phyloP scores from a whole-genome alignment of 1,140 invertebrate genomes.

The Brachionus sp. region DNA sequence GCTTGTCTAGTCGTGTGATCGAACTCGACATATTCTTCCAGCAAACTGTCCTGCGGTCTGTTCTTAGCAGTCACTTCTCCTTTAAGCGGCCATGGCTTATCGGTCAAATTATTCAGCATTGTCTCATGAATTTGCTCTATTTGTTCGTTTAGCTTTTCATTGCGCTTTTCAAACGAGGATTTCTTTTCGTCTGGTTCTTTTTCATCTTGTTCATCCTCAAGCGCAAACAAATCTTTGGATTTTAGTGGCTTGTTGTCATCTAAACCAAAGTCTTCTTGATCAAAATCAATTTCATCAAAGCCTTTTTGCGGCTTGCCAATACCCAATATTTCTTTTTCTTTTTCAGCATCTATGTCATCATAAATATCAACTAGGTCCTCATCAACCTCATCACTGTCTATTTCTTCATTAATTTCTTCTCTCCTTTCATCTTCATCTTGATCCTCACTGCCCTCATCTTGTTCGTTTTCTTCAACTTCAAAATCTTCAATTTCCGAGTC shows the following conservation, averaged over 20 bases:
- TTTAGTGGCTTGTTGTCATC: background rate
- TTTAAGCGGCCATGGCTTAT: conserved; percentile 86
- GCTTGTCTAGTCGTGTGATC: conserved; percentile 73
- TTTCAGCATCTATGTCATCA: background rate
- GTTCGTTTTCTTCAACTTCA: conserved; percentile 31
- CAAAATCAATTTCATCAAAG: conserved; percentile 43
- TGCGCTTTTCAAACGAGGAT: conserved; percentile 20
- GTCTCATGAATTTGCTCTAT: conserved; percentile 77
- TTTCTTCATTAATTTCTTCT: background rate
- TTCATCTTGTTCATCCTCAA: background rate
- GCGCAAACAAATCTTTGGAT: conserved; percentile 7
- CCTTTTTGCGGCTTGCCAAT: conserved; percentile 1
- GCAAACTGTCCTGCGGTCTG: conserved; percentile 82
- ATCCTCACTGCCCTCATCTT: background rate
- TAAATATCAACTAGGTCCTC: conserved; percentile 3
- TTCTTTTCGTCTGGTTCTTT: background rate
- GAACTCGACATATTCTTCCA: conserved; percentile 86
- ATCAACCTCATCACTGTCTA: conserved; percentile 22
- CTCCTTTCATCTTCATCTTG: background rate
- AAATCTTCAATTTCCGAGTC: conserved; percentile 25
- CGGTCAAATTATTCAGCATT: conserved; percentile 61
- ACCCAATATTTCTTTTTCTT: conserved; percentile 40
- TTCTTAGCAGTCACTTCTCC: conserved; percentile 76
- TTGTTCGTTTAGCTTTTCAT: conserved; percentile 52
- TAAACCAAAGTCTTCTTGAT: conserved; percentile 44